Evolutionary conservation across 2,113 vertebrate species (phyloP), one percentile per base, ranked within the genome.

Genomic region (Crotalus helleri): DNA sequence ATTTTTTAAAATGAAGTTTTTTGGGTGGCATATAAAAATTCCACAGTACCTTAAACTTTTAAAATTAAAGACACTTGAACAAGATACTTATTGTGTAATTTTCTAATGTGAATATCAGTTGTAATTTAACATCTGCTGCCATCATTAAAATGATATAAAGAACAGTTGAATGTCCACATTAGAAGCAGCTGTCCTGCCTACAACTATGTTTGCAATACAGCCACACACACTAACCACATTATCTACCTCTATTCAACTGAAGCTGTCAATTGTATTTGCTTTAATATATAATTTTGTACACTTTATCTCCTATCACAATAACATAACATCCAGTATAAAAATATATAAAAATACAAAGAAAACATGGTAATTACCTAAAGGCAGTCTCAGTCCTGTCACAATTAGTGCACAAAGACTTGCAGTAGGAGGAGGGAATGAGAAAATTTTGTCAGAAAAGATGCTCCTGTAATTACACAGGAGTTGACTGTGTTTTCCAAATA

Each of bases 151-250:
- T 90, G 57, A 61, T 90, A 64, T 64, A 51, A 26, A 26, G 88
- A 93, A 46, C 58, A 87, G 64, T 93, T 86, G 86, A 90, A 93
- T 93, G 64, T 93, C 89, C n/a, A 90, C 90, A 93, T 93, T 90
- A 93, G 89, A 58, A 86, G 81, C 92, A 90, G 92, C 92, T 93
- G 89, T 93, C 81, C 89, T 64, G 23, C 23, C 86, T 55, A 57
- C 17, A 19, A 44, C 53, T 90, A 1, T 39, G n/a, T 53, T 61
- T 86, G 10, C 74, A 33, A 23, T 93, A 55, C 17, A 49, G 46
- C 23, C 46, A 54, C 61, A 21, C 44, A 44, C 9, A 39, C 7
- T 44, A n/a, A 61, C 46, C 49, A 53, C n/a, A 92, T 44, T 92
- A 93, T 4, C 11, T 93, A 49, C 87, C 91, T 29, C 51, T 59